Evolutionary conservation across 2,797 vertebrate species (phyloP).

Genomic region (Hipposideros larvatus): DNA sequence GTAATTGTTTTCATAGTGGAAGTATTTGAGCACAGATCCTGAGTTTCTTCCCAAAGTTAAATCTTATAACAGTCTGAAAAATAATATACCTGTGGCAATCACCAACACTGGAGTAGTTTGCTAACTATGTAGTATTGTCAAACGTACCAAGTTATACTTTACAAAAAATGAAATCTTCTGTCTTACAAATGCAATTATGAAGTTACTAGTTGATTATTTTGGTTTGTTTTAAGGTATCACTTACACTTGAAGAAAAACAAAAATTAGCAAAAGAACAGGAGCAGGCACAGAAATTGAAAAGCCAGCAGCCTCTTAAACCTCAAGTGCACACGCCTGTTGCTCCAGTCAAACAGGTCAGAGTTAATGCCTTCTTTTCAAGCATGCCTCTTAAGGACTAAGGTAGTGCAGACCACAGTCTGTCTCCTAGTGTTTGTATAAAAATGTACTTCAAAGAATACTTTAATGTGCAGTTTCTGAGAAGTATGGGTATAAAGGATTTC

Average conservation of each 20-base stretch:
- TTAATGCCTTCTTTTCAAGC: constrained; percentile 12
- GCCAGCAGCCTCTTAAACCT: constrained; percentile 95
- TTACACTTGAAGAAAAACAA: constrained; percentile 99
- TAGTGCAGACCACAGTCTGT: neutral
- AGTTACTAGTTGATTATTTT: constrained; percentile 51
- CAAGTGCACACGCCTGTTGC: constrained; percentile 89
- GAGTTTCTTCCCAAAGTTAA: constrained; percentile 28
- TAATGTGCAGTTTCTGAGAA: neutral
- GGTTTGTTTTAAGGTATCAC: constrained; percentile 91
- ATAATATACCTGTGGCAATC: neutral
- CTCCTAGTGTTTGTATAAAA: neutral
- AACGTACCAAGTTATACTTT: neutral
- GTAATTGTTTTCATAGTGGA: neutral
- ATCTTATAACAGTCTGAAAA: constrained; percentile 5
- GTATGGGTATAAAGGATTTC: neutral
- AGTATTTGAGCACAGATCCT: constrained; percentile 5
- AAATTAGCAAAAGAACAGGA: constrained; percentile 98
- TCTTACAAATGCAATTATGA: constrained; percentile 45
- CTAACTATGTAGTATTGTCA: neutral
- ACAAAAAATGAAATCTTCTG: constrained; percentile 15
- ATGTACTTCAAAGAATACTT: neutral
- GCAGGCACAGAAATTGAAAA: constrained; percentile 97
- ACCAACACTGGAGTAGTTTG: neutral
- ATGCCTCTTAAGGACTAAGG: neutral
- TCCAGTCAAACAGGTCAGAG: constrained; percentile 91